phyloP scores from a whole-genome alignment of 2,113 vertebrate species.

The Gymnorhina tibicen region DNA sequence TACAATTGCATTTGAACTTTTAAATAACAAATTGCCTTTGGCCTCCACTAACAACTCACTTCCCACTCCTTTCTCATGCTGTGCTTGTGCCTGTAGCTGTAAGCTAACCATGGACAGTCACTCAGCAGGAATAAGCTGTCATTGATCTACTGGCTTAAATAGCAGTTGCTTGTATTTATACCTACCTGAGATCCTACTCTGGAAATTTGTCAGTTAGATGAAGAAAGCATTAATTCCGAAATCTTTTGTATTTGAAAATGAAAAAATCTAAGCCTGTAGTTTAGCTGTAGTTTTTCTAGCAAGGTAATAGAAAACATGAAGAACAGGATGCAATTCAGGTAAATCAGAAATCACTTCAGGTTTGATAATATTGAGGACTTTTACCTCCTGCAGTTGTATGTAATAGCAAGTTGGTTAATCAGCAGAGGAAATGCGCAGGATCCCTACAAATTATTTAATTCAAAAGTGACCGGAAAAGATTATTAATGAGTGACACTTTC shows the following conservation, averaged over 20 bases:
- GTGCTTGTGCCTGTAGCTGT: not conserved
- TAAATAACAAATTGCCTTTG: not conserved
- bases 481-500: constrained; percentile 12
- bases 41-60: not conserved
- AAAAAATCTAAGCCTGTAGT: not conserved
- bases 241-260: not conserved
- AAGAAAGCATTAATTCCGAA: not conserved
- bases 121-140: not conserved
- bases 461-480: constrained; percentile 32
- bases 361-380: not conserved
- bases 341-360: not conserved
- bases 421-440: constrained; percentile 33
- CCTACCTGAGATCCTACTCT: not conserved
- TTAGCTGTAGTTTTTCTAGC: not conserved
- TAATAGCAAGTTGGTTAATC: constrained; percentile 15
- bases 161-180: not conserved
- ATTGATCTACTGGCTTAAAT: not conserved
- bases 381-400: not conserved
- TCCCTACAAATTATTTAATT: constrained; percentile 30
- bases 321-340: not conserved
- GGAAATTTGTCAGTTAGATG: not conserved
- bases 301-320: not conserved
- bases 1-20: not conserved
- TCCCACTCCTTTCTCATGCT: not conserved
- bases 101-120: not conserved